Conservation (phyloP, 2,888 invertebrate genomes). For the Luperina nickerlii region DNA sequence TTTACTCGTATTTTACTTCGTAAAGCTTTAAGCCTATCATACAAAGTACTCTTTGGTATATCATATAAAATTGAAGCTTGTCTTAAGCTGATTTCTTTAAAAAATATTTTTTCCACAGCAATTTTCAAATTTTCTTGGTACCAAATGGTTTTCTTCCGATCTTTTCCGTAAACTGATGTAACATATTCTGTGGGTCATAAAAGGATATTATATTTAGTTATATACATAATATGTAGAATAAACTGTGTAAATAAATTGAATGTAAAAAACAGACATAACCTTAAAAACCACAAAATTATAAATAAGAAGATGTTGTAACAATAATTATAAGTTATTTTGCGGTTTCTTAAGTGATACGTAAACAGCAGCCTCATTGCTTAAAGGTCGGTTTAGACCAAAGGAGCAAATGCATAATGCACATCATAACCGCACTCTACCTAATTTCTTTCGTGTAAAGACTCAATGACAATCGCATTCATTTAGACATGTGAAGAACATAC, state of each 20-base stretch:
- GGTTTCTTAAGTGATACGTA: background rate
- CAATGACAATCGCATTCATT: background rate
- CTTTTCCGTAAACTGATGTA: constrained; percentile 17
- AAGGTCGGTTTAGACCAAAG: background rate
- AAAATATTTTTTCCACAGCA: constrained; percentile 59
- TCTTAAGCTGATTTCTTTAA: constrained; percentile 62
- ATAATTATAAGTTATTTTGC: background rate
- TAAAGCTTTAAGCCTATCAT: constrained; percentile 55
- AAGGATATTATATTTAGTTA: constrained; percentile 6
- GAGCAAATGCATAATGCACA: background rate
- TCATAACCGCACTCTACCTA: background rate
- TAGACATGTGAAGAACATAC: background rate
- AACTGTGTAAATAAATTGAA: background rate
- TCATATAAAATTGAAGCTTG: constrained; percentile 61
- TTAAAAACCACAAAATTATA: background rate
- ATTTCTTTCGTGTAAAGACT: background rate
- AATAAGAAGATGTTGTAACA: background rate
- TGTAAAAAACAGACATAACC: too few species aligned
- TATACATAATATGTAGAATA: too few species aligned
- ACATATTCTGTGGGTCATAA: constrained; percentile 31
- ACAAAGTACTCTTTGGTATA: constrained; percentile 66
- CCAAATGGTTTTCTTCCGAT: constrained; percentile 49
- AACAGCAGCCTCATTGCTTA: background rate
- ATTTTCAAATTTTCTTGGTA: constrained; percentile 51
- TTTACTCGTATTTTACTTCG: constrained; percentile 16